Base-by-base conservation (phyloP, 2,113 vertebrate species). In the Bufo bufo region DNA sequence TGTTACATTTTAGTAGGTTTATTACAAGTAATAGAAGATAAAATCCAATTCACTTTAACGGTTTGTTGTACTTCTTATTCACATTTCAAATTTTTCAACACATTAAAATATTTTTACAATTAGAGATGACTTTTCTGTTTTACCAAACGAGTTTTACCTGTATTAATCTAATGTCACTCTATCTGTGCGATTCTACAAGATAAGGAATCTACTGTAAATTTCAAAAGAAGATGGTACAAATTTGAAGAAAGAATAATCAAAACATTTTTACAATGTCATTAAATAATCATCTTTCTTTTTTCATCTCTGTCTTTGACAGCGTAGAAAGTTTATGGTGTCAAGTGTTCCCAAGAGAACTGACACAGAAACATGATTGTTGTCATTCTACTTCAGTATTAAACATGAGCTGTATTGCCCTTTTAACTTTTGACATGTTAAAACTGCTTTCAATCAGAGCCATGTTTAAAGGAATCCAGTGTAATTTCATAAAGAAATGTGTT, bases 181-280 rank as follows among this genome's bases (percentile, higher is more conserved):
- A n/a, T 49, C 81, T 82, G 45, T 19, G 52, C 12, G 49, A 19
- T 66, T 63, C 49, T 66, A 56, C 17, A 56, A 33, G 49, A 5
- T n/a, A 33, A n/a, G 45, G n/a, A 65, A 61, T 56, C 19, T 45
- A 56, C n/a, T 45, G 12, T 69, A 66, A 69, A 86, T 69, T 79
- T 79, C n/a, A 33, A 66, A 78, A 20, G 69, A 59, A 52, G 59
- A 86, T 66, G 20, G 75, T 54, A 69, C 12, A 78, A 79, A 86
- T 86, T 79, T 86, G 61, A 45, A 65, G 33, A 86, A 75, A 88
- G 56, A 43, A 84, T 88, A 84, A 88, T 88, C 87, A 83, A 83
- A 88, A 88, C 87, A 88, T 88, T 88, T 88, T 77, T 47, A 58
- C 56, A 65, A 58, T 88, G 80, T 88, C 87, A 88, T 88, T 88